Percentiles rank a stretch among this genome's conserved stretches.
phyloP scores from a whole-genome alignment of 2,888 invertebrate genomes.

The Diabrotica balteata region DNA sequence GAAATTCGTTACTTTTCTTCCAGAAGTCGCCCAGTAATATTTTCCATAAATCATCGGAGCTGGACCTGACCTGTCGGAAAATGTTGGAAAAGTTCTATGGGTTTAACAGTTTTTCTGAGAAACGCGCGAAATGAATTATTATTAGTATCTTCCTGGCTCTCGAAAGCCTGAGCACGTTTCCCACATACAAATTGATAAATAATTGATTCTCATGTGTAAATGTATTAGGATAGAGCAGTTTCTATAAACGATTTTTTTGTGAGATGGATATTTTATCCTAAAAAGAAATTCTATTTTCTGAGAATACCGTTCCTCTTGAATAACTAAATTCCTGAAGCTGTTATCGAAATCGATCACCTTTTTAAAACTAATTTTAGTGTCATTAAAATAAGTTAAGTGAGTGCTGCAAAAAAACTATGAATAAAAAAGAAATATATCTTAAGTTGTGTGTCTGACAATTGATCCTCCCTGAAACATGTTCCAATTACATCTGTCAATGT shows the following conservation, averaged over 20 bases:
- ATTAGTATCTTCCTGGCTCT: constrained; percentile 43
- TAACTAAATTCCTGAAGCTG: background rate
- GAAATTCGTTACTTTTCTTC: constrained; percentile 58
- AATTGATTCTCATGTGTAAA: constrained; percentile 40
- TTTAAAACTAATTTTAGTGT: too few relatives aligned
- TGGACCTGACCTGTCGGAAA: constrained; percentile 56
- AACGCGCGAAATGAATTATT: constrained; percentile 57
- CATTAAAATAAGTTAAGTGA: too few relatives aligned
- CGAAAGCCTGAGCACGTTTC: constrained; percentile 32
- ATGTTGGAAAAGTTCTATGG: constrained; percentile 53
- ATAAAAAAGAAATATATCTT: too few relatives aligned
- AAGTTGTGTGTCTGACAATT: too few relatives aligned
- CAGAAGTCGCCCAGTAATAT: constrained; percentile 56
- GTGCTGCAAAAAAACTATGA: too few relatives aligned
- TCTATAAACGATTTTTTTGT: background rate
- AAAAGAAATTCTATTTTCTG: background rate
- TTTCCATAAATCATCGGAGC: constrained; percentile 63
- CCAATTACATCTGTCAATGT: too few relatives aligned
- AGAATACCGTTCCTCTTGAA: background rate
- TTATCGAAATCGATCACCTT: too few relatives aligned
- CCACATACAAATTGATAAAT: constrained; percentile 47
- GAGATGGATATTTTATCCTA: constrained; percentile 1
- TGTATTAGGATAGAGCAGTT: constrained; percentile 14
- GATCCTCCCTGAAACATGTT: too few relatives aligned
- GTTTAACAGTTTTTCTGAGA: constrained; percentile 47